A percentile compares a stretch with the other conserved stretches of the same genome.
These are phyloP conservation scores for Siniperca obscura DNA, from an alignment of 2,797 vertebrate genomes.

Conservation along the genomic window DNA sequence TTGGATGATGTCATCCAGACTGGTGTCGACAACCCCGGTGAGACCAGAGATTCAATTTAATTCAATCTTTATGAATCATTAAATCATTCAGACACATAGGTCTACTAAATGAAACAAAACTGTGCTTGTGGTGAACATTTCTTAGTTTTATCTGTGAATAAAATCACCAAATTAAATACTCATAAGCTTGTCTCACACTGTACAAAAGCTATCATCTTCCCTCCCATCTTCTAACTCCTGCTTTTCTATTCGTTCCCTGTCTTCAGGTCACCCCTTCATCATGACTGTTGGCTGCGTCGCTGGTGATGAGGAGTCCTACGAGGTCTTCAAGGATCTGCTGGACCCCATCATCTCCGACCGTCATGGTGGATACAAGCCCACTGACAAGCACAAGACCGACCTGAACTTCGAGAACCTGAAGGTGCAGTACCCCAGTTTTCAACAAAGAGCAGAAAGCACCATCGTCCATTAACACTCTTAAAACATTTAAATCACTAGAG, in stretches of 20 bases:
- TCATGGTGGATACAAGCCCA: slow-evolving; percentile 93
- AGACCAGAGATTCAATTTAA: slow-evolving; percentile 34
- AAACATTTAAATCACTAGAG: neutral
- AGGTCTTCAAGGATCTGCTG: slow-evolving; percentile 91
- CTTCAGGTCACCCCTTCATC: slow-evolving; percentile 93
- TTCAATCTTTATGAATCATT: neutral
- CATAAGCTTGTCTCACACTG: neutral
- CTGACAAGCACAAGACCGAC: slow-evolving; percentile 95
- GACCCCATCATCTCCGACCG: slow-evolving; percentile 94
- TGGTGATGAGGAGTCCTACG: slow-evolving; percentile 93
- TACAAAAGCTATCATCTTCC: neutral
- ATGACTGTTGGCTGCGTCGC: slow-evolving; percentile 96
- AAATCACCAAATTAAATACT: neutral
- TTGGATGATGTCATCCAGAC: slow-evolving; percentile 94
- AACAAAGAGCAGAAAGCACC: neutral
- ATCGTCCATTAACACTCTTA: neutral
- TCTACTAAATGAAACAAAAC: neutral
- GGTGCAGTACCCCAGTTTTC: slow-evolving; percentile 40
- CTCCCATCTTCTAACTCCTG: neutral
- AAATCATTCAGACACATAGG: neutral
- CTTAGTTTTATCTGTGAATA: neutral
- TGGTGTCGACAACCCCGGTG: slow-evolving; percentile 94
- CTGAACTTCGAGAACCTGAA: slow-evolving; percentile 95
- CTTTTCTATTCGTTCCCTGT: neutral
- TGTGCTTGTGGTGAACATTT: neutral